These are phyloP conservation scores for Therioaphis trifolii DNA, from an alignment of 2,888 invertebrate species.

Conservation along the genomic window DNA sequence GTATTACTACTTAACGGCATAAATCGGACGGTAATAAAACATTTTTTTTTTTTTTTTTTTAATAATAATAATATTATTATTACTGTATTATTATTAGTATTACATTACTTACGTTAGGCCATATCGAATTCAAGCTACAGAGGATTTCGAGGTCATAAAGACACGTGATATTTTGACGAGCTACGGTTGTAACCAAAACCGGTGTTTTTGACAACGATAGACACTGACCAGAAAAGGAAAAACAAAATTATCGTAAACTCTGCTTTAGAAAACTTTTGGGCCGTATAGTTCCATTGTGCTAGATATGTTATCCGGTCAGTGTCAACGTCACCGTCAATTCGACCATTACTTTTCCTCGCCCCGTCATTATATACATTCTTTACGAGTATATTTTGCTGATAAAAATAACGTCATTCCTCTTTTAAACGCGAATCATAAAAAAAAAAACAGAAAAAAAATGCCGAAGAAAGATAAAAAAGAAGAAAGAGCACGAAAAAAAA, in stretches of 20 bases:
- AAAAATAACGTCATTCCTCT: conserved; percentile 15
- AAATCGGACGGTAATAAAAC: no score
- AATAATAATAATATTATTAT: neutral
- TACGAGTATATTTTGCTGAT: conserved; percentile 5
- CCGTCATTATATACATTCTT: neutral
- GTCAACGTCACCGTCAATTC: conserved; percentile 43
- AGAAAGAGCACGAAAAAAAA: no score
- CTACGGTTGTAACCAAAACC: neutral
- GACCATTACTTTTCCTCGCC: neutral
- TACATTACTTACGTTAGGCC: neutral
- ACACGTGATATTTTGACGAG: neutral
- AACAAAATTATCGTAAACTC: conserved; percentile 33
- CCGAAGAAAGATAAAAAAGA: neutral
- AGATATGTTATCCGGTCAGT: conserved; percentile 50
- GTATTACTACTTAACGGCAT: no score
- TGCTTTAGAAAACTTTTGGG: conserved; percentile 43
- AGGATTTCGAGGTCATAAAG: neutral
- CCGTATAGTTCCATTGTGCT: conserved; percentile 25
- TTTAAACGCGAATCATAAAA: conserved; percentile 28
- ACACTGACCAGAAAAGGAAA: neutral
- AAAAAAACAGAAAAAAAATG: neutral
- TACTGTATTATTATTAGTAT: no score
- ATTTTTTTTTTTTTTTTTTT: no score
- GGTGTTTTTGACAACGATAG: conserved; percentile 34
- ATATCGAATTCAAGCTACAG: neutral